Evolutionary conservation across 2,888 invertebrate species (phyloP), one percentile per base, ranked within the genome.

Genomic region (Seladonia tumulorum): DNA sequence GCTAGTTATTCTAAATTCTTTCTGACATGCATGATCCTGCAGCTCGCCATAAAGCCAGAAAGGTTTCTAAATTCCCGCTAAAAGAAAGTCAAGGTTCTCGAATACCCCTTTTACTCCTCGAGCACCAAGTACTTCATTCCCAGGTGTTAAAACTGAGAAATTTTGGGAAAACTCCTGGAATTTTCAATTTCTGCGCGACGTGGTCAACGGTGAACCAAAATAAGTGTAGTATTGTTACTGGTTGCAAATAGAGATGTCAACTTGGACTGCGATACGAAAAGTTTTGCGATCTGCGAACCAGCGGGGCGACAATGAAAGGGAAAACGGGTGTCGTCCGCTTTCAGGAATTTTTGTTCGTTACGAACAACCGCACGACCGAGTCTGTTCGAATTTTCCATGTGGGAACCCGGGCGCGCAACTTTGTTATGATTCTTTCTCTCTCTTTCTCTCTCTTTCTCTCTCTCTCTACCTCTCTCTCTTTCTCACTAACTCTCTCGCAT

Each of bases 361-460:
- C n/a, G 25, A 76, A 5, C 18, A 5, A 57, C n/a, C 18, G 2
- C 18, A 4, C 12, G n/a, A 70, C 70, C 14, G 35, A 22, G 66
- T 63, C 18, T 14, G 42, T 68, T 74, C 68, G 22, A 75, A 70
- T 75, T 75, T 57, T 68, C 53, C 2, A 29, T 42, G 22, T 57
- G 29, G n/a, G n/a, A 16, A 29, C 45, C 18, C 5, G 22, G 39
- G 3, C 22, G 18, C 7, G n/a, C 60, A 77, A 72, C 60, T 72
- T 73, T 42, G 81, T 81, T 81, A 77, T 16, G 45, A 72, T 66
- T 53, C 77, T 63, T 77, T 66, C 25, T 25, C n/a, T 66, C 12
- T 68, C 39, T 42, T 25, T 39, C 29, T 60, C 29, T 4, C 60
- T 70, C 29, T 5, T 8, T 66, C 29, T 16, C 25, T 66, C 14